phyloP scores from a whole-genome alignment of 2,113 vertebrate genomes.

The Oryzias curvinotus region DNA sequence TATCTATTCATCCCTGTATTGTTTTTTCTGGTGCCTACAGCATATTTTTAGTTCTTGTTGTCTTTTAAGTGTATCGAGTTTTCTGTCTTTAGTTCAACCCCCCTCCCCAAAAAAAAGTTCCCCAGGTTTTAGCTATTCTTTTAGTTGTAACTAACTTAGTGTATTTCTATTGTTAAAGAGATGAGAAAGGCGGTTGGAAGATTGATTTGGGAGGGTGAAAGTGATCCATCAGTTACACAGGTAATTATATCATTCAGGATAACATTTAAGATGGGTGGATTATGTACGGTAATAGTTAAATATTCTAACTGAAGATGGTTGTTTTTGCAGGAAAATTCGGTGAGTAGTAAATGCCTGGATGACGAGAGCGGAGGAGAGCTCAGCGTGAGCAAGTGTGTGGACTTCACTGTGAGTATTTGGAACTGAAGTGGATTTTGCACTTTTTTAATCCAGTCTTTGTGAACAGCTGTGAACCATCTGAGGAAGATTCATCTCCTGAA shows the following conservation, averaged over 20 bases:
- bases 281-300: neutral
- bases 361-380: conserved; percentile 8
- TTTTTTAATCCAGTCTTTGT: conserved; percentile 2
- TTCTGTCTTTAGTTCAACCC: neutral
- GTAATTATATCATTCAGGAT: conserved; percentile 8
- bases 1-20: neutral
- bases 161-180: conserved; percentile 56
- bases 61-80: neutral
- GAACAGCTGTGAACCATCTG: conserved; percentile 47
- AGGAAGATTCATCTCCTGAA: conserved; percentile 22
- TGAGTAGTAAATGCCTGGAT: conserved; percentile 1
- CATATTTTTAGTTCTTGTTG: neutral
- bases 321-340: conserved; percentile 23
- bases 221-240: conserved; percentile 17
- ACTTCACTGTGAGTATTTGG: neutral
- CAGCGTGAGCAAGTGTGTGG: conserved; percentile 28
- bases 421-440: neutral
- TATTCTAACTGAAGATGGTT: neutral
- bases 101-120: neutral
- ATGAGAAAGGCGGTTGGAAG: conserved; percentile 68
- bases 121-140: neutral
- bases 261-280: neutral
- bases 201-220: conserved; percentile 78
- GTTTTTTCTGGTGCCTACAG: neutral
- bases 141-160: neutral